A percentile compares a stretch with the other conserved stretches of the same genome.
These are phyloP conservation scores for Dendrocincla tyrannina DNA, from an alignment of 2,797 vertebrate species.

Conservation along the genomic window DNA sequence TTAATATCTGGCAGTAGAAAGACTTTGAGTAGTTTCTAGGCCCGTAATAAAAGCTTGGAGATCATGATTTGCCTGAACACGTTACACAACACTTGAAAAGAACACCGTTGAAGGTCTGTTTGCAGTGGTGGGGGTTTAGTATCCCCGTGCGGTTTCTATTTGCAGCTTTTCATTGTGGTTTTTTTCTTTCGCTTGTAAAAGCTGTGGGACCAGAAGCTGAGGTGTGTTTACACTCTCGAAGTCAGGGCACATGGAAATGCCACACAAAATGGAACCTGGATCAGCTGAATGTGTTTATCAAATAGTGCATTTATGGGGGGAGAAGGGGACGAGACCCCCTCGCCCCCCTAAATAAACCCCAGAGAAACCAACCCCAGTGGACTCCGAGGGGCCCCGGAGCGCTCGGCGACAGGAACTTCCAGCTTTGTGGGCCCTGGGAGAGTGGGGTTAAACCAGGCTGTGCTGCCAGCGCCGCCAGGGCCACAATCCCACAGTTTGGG, in stretches of 20 bases:
- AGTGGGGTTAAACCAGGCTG: background rate
- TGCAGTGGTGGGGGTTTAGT: constrained; percentile 17
- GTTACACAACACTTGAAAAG: constrained; percentile 52
- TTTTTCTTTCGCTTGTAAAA: background rate
- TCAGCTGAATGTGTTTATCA: constrained; percentile 31
- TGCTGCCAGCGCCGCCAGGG: background rate
- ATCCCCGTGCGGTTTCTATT: constrained; percentile 20
- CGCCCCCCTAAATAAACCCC: background rate
- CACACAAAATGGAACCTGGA: background rate
- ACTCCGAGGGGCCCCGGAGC: fast-evolving
- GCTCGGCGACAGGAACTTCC: background rate
- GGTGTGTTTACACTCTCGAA: constrained; percentile 20
- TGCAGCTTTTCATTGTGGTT: constrained; percentile 17
- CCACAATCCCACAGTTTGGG: background rate
- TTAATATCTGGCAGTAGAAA: background rate
- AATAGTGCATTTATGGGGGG: background rate
- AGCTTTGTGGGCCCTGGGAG: background rate
- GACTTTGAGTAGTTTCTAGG: background rate
- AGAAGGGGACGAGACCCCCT: background rate
- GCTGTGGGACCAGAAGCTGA: constrained; percentile 25
- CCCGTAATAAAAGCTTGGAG: constrained; percentile 64
- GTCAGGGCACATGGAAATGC: background rate
- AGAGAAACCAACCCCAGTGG: background rate
- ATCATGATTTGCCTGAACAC: constrained; percentile 60
- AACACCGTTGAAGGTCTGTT: background rate